A percentile compares a stretch with the other conserved stretches of the same genome.
phyloP scores from a whole-genome alignment of 2,113 vertebrate species.

The Emydura subglobosa region DNA sequence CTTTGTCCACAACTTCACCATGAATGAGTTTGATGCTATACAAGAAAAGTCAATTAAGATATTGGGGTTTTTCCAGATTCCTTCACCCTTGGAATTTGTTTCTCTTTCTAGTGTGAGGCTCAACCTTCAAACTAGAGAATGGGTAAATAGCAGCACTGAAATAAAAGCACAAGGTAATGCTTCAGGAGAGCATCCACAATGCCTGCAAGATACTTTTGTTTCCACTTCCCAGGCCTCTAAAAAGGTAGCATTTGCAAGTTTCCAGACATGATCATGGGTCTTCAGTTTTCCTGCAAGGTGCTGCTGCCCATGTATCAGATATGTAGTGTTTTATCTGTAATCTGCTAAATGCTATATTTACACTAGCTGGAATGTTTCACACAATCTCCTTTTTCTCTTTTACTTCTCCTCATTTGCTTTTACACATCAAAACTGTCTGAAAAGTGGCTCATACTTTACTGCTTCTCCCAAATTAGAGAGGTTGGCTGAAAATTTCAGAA shows the following conservation, averaged over 20 bases:
- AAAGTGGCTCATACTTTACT: not conserved
- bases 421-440: not conserved
- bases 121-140: not conserved
- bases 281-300: not conserved
- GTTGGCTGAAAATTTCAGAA: not conserved
- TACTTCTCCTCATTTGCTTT: not conserved
- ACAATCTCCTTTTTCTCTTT: not conserved
- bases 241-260: not conserved
- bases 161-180: not conserved
- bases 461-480: not conserved
- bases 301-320: too few relatives aligned
- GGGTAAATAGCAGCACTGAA: not conserved
- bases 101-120: accelerated
- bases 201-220: not conserved
- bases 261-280: not conserved
- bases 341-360: accelerated
- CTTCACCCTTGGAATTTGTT: not conserved
- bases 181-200: accelerated
- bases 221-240: not conserved
- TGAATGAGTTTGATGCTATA: not conserved
- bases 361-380: not conserved
- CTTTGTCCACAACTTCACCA: not conserved
- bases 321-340: not conserved
- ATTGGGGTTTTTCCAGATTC: not conserved
- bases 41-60: not conserved